phyloP scores from a whole-genome alignment of 1,140 invertebrate genomes.

The Drosophila insularis region DNA sequence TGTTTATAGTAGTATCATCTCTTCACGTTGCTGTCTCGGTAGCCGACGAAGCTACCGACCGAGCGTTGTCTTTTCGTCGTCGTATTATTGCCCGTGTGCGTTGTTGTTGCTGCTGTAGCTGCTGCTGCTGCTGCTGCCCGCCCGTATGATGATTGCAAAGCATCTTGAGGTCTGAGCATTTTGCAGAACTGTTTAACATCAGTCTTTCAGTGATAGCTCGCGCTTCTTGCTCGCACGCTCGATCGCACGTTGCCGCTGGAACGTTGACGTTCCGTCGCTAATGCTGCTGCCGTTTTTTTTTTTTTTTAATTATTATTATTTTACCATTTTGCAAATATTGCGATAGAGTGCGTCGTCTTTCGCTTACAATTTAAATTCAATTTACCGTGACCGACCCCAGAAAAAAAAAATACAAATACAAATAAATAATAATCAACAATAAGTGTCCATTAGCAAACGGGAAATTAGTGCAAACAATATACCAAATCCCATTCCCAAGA shows the following conservation, averaged over 20 bases:
- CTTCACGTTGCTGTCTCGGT: conserved; percentile 32
- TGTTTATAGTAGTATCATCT: conserved; percentile 72
- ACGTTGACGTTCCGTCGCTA: conserved; percentile 45
- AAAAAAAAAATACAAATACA: too few relatives aligned
- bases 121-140: conserved; percentile 14
- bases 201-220: conserved; percentile 82
- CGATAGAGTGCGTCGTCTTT: neutral
- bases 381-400: neutral
- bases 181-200: conserved; percentile 82
- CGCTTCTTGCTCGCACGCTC: conserved; percentile 81
- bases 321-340: too few relatives aligned
- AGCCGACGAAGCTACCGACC: conserved; percentile 41
- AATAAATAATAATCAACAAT: neutral
- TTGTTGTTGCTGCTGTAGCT: conserved; percentile 19
- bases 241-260: conserved; percentile 65
- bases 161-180: conserved; percentile 63
- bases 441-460: neutral
- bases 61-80: conserved; percentile 16
- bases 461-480: neutral
- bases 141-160: conserved; percentile 68
- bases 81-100: conserved; percentile 13
- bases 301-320: conserved; percentile 16
- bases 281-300: conserved; percentile 28
- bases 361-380: neutral
- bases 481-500: neutral